Evolutionary conservation across 2,888 invertebrate genomes (phyloP).

Genomic region (Teleiodes luculella): DNA sequence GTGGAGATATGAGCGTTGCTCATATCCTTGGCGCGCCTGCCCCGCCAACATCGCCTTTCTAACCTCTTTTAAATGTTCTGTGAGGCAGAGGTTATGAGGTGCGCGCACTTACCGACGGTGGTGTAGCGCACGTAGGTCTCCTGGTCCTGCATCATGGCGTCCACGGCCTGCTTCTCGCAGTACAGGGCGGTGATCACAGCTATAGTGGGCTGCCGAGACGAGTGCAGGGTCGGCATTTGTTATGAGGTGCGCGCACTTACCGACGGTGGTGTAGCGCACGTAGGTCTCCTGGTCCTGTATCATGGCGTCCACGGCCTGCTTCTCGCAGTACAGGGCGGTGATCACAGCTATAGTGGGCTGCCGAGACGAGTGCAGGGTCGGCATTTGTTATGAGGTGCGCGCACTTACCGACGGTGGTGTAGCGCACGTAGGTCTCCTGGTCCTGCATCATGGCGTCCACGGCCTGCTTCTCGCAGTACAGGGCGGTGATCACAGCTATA

Average conservation of each 20-base stretch:
- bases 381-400: background rate
- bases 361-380: slow-evolving; percentile 89
- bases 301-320: slow-evolving; percentile 98
- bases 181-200: slow-evolving; percentile 99
- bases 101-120: slow-evolving; percentile 89
- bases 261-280: slow-evolving; percentile 96
- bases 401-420: slow-evolving; percentile 95
- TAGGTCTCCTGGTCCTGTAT: slow-evolving; percentile 98
- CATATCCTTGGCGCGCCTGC: too few relatives aligned
- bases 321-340: slow-evolving; percentile 98
- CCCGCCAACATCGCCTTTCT: too few relatives aligned
- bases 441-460: slow-evolving; percentile 99
- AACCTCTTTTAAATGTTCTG: too few relatives aligned
- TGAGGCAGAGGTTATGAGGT: too few relatives aligned
- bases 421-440: slow-evolving; percentile 96
- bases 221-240: slow-evolving; percentile 83
- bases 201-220: slow-evolving; percentile 95
- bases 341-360: slow-evolving; percentile 99
- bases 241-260: slow-evolving; percentile 77
- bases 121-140: slow-evolving; percentile 97
- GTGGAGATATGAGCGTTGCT: too few relatives aligned
- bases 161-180: slow-evolving; percentile 98
- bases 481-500: slow-evolving; percentile 97
- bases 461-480: slow-evolving; percentile 98
- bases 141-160: slow-evolving; percentile 98